Conservation (phyloP, 2,113 vertebrate species). For the Coregonus clupeaformis region DNA sequence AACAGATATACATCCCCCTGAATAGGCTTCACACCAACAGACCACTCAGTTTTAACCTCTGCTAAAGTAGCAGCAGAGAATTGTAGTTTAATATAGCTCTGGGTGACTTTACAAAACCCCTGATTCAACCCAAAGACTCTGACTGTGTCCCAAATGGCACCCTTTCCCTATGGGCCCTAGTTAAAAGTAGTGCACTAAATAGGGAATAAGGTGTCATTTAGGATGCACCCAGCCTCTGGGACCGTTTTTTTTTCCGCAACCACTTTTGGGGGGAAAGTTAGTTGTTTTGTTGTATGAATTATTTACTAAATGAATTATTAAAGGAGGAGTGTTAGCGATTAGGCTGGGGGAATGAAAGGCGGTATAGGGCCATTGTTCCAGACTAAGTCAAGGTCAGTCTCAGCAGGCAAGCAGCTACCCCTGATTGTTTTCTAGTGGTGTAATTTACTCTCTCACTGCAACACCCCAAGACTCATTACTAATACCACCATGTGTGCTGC, state of each 20-base stretch:
- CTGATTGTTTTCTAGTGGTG: conserved; percentile 64
- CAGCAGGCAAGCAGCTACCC: conserved; percentile 33
- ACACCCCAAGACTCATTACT: conserved; percentile 63
- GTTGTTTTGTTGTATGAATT: conserved; percentile 53
- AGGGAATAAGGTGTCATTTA: too few species aligned
- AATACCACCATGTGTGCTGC: conserved; percentile 42
- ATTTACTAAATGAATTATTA: conserved; percentile 61
- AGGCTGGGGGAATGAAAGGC: conserved; percentile 24
- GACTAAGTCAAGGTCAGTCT: conserved; percentile 58
- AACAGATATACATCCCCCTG: conserved; percentile 41
- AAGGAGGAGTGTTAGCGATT: conserved; percentile 43
- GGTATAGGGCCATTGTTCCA: conserved; percentile 29
- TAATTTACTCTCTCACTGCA: conserved; percentile 52
- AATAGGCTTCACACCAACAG: conserved; percentile 4
- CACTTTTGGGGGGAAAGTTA: conserved; percentile 18
- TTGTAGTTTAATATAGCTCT: conserved; percentile 3
- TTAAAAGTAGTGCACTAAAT: too few species aligned
- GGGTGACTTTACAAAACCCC: conserved; percentile 26
- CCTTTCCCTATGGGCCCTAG: too few species aligned
- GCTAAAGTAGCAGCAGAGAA: conserved; percentile 9
- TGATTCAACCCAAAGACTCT: conserved; percentile 28
- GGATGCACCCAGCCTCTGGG: too few species aligned
- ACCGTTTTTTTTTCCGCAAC: background rate
- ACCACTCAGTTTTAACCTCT: conserved; percentile 37
- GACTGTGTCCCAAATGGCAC: background rate